A percentile compares a stretch with the other conserved stretches of the same genome.
phyloP scores from a whole-genome alignment of 2,113 vertebrate genomes.

The Platichthys flesus region DNA sequence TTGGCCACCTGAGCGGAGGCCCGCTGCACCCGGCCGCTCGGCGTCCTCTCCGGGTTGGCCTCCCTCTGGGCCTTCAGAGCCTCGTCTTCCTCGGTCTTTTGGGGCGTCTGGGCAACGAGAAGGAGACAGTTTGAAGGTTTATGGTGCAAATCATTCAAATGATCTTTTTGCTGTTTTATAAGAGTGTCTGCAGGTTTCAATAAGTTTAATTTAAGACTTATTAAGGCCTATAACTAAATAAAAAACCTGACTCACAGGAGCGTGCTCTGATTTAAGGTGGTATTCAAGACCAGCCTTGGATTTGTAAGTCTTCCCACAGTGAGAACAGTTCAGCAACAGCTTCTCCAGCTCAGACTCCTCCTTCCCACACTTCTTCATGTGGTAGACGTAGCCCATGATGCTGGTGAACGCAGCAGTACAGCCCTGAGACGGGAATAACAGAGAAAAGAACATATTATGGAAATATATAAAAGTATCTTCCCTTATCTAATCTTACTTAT shows the following conservation, averaged over 20 bases:
- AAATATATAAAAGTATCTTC: background rate
- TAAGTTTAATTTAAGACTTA: no score
- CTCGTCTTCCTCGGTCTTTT: conserved; percentile 70
- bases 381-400: conserved; percentile 95
- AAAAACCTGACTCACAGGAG: conserved; percentile 84
- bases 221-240: no score
- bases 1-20: conserved; percentile 92
- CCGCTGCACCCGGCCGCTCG: conserved; percentile 87
- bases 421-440: conserved; percentile 77
- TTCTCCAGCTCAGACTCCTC: conserved; percentile 92
- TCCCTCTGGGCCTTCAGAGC: conserved; percentile 81
- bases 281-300: conserved; percentile 94
- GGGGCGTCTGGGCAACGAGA: conserved; percentile 52
- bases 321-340: conserved; percentile 89
- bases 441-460: background rate
- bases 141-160: no score
- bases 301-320: conserved; percentile 91
- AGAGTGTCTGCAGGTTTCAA: no score
- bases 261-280: conserved; percentile 92
- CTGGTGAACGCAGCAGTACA: conserved; percentile 93
- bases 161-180: no score
- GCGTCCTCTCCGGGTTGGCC: conserved; percentile 76
- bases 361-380: conserved; percentile 94
- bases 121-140: background rate
- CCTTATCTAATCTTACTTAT: background rate